Evolutionary conservation across 2,113 vertebrate genomes (phyloP).

Genomic region (Corythaixoides concolor): DNA sequence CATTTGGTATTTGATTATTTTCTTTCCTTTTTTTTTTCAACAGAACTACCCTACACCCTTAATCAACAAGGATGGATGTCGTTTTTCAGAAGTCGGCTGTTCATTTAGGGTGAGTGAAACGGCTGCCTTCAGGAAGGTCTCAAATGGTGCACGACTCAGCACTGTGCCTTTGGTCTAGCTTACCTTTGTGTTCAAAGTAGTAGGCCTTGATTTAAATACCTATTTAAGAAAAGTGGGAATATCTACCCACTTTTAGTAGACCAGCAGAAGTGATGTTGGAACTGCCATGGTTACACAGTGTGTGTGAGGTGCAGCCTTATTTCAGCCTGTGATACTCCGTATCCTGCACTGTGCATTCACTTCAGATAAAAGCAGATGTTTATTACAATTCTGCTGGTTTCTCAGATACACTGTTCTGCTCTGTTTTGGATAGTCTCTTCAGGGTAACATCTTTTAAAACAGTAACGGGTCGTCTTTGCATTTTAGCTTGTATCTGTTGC

Average conservation of each 20-base stretch:
- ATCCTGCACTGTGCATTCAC: background rate
- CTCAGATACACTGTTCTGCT: background rate
- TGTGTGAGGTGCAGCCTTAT: background rate
- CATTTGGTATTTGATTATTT: background rate
- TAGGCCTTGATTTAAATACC: background rate
- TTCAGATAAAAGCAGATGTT: background rate
- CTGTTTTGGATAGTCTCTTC: background rate
- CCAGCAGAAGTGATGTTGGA: background rate
- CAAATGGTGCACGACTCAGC: background rate
- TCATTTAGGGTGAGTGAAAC: conserved; percentile 74
- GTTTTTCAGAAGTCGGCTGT: conserved; percentile 79
- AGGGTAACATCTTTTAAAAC: background rate
- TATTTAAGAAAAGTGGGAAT: background rate
- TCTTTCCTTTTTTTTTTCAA: background rate
- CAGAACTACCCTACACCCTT: conserved; percentile 53
- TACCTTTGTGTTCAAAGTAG: background rate
- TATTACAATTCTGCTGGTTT: background rate
- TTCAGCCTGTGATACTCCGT: background rate
- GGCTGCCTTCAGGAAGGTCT: background rate
- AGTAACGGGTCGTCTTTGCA: background rate
- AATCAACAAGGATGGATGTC: conserved; percentile 62
- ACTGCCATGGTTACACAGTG: background rate
- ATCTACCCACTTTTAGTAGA: background rate
- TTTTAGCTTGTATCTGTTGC: background rate
- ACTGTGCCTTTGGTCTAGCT: background rate